phyloP scores from a whole-genome alignment of 2,888 invertebrate species.

The Axea sp. region DNA sequence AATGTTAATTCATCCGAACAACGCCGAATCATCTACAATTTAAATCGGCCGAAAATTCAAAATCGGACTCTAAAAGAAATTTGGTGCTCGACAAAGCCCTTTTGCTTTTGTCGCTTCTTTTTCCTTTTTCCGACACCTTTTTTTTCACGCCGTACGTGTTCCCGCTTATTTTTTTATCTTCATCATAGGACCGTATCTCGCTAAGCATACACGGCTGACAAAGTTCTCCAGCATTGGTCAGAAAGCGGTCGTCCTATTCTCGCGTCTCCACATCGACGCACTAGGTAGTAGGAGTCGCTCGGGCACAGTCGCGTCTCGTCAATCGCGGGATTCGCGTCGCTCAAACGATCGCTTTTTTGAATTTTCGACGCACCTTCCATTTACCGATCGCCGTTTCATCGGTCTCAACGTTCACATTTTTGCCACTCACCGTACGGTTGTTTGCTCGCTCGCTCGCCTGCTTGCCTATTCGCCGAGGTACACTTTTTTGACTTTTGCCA shows the following conservation, averaged over 20 bases:
- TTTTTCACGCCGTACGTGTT: constrained; percentile 1
- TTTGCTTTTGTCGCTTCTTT: constrained; percentile 7
- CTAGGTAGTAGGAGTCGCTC: constrained; percentile 63
- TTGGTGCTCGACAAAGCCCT: constrained; percentile 6
- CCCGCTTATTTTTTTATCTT: constrained; percentile 36
- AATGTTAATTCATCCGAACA: constrained; percentile 27
- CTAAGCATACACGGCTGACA: constrained; percentile 49
- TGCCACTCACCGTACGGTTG: too few species aligned
- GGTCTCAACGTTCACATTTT: too few species aligned
- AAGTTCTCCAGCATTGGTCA: constrained; percentile 61
- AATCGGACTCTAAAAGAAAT: constrained; percentile 4
- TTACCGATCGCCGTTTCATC: too few species aligned
- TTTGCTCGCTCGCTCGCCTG: too few species aligned
- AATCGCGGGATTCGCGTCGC: constrained; percentile 69
- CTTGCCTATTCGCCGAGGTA: too few species aligned
- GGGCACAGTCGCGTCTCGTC: constrained; percentile 75
- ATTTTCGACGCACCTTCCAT: too few species aligned
- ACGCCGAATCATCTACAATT: constrained; percentile 35
- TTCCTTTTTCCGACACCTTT: background rate
- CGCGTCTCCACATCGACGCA: constrained; percentile 64
- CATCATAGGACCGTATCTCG: constrained; percentile 51
- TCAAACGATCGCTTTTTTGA: constrained; percentile 14
- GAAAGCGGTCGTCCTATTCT: constrained; percentile 64
- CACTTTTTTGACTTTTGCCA: too few species aligned
- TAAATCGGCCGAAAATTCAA: constrained; percentile 14